Base-by-base conservation (phyloP, 2,113 vertebrate genomes). In the Microtus richardsoni region DNA sequence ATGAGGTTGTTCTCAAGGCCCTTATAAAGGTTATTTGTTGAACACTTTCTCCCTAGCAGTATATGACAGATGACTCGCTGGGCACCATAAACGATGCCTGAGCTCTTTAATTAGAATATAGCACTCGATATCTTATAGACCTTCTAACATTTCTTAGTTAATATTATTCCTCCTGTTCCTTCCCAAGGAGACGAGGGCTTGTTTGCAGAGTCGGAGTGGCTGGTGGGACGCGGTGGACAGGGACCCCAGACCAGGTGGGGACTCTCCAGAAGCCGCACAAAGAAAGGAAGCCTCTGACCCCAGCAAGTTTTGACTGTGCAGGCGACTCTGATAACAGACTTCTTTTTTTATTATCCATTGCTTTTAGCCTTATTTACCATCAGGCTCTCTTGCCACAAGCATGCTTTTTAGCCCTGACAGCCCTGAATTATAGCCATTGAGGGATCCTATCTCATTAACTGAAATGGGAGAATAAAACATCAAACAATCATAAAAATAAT, bases 361-460 rank as follows among this genome's bases (percentile, higher is more conserved):
- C 99, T 99, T 99, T 99, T 99, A 99, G 98, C 97, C 98, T 98
- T 99, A 98, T 99, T 99, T 98, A 98, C 98, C 98, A 98, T 98
- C 98, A 97, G 97, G 98, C 98, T 98, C 95, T 98, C 98, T 99
- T 98, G 98, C 98, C 98, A 99, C 98, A 98, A 98, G 98, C 98
- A 98, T 98, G 99, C 98, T 99, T 99, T 99, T 99, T 98, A 98
- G 97, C 98, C 98, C 97, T 99, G 99, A 99, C 99, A 99, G 99
- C 98, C 97, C 91, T 99, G 99, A 99, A 98, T 99, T 99, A 99
- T 98, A 98, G 98, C 98, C 98, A 99, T 98, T 99, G 99, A 99
- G 99, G 99, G 99, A 99, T 99, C 99, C 99, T 99, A 99, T 99
- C 99, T 99, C 99, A 99, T 99, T 99, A 99, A 99, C 98, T 99